phyloP scores from a whole-genome alignment of 2,797 vertebrate species.

The Hephaestus fuliginosus region DNA sequence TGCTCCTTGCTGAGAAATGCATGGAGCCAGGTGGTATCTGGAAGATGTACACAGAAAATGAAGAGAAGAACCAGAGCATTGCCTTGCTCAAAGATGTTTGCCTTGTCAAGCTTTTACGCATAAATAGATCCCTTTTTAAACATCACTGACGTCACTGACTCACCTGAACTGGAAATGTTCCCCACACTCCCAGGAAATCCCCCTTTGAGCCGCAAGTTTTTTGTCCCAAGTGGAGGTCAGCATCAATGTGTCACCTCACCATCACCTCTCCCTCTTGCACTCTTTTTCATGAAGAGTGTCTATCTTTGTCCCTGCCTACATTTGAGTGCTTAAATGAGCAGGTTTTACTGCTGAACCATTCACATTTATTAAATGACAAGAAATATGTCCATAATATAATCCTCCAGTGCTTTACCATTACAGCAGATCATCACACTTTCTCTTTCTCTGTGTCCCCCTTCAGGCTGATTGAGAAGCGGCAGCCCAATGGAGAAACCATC shows the following conservation, averaged over 20 bases:
- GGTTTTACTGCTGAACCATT: background rate
- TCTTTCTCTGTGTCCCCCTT: slow-evolving; percentile 1
- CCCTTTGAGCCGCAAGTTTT: background rate
- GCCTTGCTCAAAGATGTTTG: slow-evolving; percentile 7
- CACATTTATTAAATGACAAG: background rate
- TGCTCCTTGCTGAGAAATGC: background rate
- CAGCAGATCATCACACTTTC: background rate
- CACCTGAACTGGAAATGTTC: background rate
- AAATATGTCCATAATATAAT: background rate
- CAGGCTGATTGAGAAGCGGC: slow-evolving; percentile 92
- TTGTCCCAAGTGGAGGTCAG: slow-evolving; percentile 1
- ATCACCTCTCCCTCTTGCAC: background rate
- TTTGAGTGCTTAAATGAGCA: background rate
- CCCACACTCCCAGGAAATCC: slow-evolving; percentile 1
- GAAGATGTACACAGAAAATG: background rate
- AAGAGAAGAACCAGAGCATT: background rate
- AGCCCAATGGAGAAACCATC: slow-evolving; percentile 90
- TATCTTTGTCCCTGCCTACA: background rate
- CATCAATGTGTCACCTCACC: background rate
- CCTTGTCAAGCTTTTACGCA: slow-evolving; percentile 5
- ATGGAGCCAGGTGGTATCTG: background rate
- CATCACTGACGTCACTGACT: background rate
- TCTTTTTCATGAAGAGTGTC: background rate
- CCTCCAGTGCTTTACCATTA: background rate
- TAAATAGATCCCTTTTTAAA: background rate